These are phyloP conservation scores for Apus apus DNA, from an alignment of 2,113 vertebrate species.

Conservation along the genomic window DNA sequence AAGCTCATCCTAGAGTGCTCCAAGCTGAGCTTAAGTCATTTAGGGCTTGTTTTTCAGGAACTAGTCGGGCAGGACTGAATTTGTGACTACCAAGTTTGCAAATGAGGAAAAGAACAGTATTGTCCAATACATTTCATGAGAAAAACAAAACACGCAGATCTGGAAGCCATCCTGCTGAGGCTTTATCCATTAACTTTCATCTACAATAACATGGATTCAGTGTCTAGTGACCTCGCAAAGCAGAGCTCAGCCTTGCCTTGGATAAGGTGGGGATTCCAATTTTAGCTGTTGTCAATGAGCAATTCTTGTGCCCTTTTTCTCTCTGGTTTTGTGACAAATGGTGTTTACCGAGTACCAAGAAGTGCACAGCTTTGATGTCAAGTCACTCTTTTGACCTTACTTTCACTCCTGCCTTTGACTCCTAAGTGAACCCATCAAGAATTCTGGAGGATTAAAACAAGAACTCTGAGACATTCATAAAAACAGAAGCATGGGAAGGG, in stretches of 20 bases:
- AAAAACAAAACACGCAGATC: background rate
- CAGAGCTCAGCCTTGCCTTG: background rate
- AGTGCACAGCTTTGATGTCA: background rate
- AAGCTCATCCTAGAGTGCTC: background rate
- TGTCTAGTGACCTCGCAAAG: background rate
- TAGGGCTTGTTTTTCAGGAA: conserved; percentile 30
- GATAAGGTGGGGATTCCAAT: background rate
- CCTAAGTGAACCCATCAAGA: background rate
- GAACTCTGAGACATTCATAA: background rate
- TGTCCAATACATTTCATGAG: background rate
- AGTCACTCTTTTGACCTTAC: background rate
- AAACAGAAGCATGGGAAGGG: background rate
- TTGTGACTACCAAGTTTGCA: conserved; percentile 17
- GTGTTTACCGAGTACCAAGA: background rate
- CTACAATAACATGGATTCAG: background rate
- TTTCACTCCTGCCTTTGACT: background rate
- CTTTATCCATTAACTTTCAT: background rate
- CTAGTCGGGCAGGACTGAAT: conserved; percentile 4
- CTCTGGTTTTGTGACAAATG: background rate
- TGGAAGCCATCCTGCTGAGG: background rate
- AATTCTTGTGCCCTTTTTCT: background rate
- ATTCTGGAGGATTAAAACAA: background rate
- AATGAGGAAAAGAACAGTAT: conserved; percentile 1
- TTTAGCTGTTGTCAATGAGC: background rate
- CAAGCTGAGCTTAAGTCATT: background rate